Base-by-base conservation (phyloP, 1,140 invertebrate genomes). In the Notospermus geniculatus region DNA sequence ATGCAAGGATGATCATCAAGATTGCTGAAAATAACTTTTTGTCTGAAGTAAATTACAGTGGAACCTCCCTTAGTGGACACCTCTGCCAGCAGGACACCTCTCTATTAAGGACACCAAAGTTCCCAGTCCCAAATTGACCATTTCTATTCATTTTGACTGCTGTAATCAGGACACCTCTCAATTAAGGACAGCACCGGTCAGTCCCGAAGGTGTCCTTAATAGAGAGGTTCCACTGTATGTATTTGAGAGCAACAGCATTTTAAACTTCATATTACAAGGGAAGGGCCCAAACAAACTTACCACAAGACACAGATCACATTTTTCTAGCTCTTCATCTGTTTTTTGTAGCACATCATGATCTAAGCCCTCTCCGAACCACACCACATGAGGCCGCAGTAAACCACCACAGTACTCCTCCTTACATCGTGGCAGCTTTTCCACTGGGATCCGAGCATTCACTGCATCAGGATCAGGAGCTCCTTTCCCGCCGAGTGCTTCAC, bases 311-410 rank as follows among this genome's bases (percentile, higher is more conserved):
- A 91, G 76, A 76, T 95, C 91, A 84, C 91, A 94, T 2, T 81
- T 78, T 56, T 86, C 82, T 55, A 94, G 81, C 63, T 87, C 86
- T 52, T 83, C 68, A 54, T 85, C 86, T 65, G 88, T 86, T 78
- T 83, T 81, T 1, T 84, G 65, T 15, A 93, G 71, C 32, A 92
- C 83, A 58, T 84, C 72, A 23, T 80, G 61, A 64, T 93, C 84
- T 54, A 95, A 82, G 72, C 82, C 84, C 85, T 95, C 92, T 4
- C 91, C 91, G 84, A 95, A 95, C 92, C 92, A 95, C 15, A 95
- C 89, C 64, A 95, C 91, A 77, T 92, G 85, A 2, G 92, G 92
- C 57, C 93, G 82, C 9, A 93, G 76, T n/a, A 95, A 78, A 23
- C 88, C 89, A 45, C 78, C 80, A 79, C 92, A 95, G 50, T 63